Base-by-base conservation (phyloP, 2,888 invertebrate genomes). In the Gisinianus flammeolus region DNA sequence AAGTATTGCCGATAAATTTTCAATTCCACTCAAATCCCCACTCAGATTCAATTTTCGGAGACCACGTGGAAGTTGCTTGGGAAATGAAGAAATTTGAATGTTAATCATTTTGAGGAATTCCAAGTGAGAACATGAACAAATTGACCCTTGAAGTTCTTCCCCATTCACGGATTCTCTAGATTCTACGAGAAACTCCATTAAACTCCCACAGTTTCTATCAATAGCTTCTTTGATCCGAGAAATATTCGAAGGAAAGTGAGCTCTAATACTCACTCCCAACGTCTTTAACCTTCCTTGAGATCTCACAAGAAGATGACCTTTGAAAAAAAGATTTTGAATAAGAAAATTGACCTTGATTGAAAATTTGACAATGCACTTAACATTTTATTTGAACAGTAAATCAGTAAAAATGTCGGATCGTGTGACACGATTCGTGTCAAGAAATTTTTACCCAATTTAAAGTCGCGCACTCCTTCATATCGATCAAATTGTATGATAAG, bases 401-500 rank as follows among this genome's bases (percentile, higher is more conserved):
- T n/a, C n/a, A n/a, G n/a, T n/a, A n/a, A n/a, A n/a, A n/a, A n/a
- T n/a, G n/a, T n/a, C n/a, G n/a, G n/a, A n/a, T n/a, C n/a, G n/a
- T n/a, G n/a, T n/a, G n/a, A n/a, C n/a, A n/a, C n/a, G n/a, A n/a
- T n/a, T n/a, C n/a, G n/a, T n/a, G n/a, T n/a, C n/a, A n/a, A n/a
- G n/a, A n/a, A n/a, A 44, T 44, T 6, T 44, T 10, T 44, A 44
- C 44, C 44, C 44, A 44, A 44, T 44, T 6, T 44, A 44, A 44
- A 44, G 16, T 44, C 44, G 16, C 44, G 44, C 6, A 44, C 16
- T 10, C 56, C 56, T n/a, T 56, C 56, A 56, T 56, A 56, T 56
- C 56, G 56, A n/a, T 56, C 56, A 56, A 56, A 56, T 56, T 56
- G 56, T 19, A 56, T 56, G 56, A 56, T 56, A 19, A 56, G n/a